These are phyloP conservation scores for Drosophila macrospina DNA, from an alignment of 2,888 invertebrate species.

Conservation along the genomic window DNA sequence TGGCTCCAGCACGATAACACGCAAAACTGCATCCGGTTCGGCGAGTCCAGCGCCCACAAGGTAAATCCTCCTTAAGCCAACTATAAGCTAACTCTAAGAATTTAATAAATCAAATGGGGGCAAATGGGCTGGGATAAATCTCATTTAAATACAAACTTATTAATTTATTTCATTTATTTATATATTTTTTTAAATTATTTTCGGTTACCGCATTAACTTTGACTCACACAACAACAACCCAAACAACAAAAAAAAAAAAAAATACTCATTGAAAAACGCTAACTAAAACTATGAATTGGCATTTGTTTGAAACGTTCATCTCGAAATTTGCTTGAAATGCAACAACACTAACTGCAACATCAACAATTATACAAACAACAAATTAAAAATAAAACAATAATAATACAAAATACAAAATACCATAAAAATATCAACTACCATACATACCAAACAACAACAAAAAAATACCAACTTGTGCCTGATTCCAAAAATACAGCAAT, in stretches of 20 bases:
- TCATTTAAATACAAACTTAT: constrained; percentile 40
- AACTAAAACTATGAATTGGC: constrained; percentile 65
- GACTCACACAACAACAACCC: constrained; percentile 61
- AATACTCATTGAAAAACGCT: constrained; percentile 53
- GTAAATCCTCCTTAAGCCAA: constrained; percentile 85
- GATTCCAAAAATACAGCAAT: constrained; percentile 85
- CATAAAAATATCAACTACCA: constrained; percentile 33
- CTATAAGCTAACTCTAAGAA: neutral
- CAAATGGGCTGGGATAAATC: constrained; percentile 3
- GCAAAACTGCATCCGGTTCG: constrained; percentile 91
- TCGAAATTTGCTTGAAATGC: constrained; percentile 65
- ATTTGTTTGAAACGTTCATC: constrained; percentile 54
- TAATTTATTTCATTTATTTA: constrained; percentile 51
- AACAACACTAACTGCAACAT: constrained; percentile 62
- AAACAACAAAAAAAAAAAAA: constrained; percentile 20
- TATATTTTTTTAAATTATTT: constrained; percentile 64
- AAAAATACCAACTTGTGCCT: constrained; percentile 58
- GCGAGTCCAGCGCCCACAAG: constrained; percentile 92
- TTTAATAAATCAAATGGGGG: constrained; percentile 6
- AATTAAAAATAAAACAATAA: too few species aligned
- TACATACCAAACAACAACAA: neutral
- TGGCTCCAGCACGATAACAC: constrained; percentile 87
- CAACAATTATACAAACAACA: constrained; percentile 25
- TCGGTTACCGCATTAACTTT: constrained; percentile 74
- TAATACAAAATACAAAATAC: too few species aligned